Base-by-base conservation (phyloP, 2,888 invertebrate genomes). In the Synergus laeviventris region DNA sequence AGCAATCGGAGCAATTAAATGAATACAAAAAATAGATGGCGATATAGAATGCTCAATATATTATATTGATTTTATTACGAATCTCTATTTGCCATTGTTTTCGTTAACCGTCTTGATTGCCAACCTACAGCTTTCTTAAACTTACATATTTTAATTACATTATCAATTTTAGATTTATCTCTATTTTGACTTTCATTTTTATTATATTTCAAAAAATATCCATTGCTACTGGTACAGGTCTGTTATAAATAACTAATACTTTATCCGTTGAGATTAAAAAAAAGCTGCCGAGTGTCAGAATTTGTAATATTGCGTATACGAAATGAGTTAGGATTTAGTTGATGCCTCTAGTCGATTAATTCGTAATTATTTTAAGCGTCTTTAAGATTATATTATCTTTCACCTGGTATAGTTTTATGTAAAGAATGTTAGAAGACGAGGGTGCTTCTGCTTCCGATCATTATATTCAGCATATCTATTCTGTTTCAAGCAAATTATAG, bases 311-410 rank as follows among this genome's bases (percentile, higher is more conserved):
- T 66, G n/a, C 70, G 70, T 70, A 70, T 45, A 54, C 45, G 70
- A 49, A 45, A 70, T 49, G 45, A 70, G 66, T 45, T 70, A 70
- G 66, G 45, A 70, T 70, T 49, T 70, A 70, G 70, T 31, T 70
- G 36, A 70, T 70, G 49, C 70, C 70, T 70, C 70, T 54, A 70
- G 49, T 70, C 70, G 49, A 70, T 70, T 70, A 54, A 49, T 49
- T 70, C 45, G 49, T 70, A 70, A 70, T 70, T 70, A 70, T 62
- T 62, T 62, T 62, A 62, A 62, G 62, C 38, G 11, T 18, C 38
- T 38, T 62, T 62, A 39, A 62, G 38, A 62, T 38, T 62, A 36
- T 62, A 36, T 70, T 18, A 21, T 70, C 5, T 70, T 54, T 12
- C 5, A 11, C 45, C n/a, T 31, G 49, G 70, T 70, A 70, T 70